Conservation (phyloP, 2,888 invertebrate species). For the Morpho achilles region DNA sequence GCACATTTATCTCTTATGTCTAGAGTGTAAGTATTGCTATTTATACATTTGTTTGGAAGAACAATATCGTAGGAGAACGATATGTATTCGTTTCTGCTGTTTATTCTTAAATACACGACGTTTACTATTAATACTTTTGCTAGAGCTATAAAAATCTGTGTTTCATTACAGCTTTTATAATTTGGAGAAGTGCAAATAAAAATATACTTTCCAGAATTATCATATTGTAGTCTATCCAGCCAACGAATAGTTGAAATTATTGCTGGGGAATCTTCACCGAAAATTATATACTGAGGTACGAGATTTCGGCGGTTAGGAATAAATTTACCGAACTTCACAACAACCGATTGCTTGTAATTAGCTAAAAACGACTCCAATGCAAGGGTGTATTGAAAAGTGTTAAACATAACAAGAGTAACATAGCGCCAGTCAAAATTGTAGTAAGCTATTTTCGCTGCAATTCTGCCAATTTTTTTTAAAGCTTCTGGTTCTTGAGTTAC, state of each 20-base stretch:
- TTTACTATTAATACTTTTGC: slow-evolving; percentile 37
- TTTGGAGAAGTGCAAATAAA: slow-evolving; percentile 40
- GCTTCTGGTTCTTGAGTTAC: slow-evolving; percentile 28
- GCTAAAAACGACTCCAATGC: slow-evolving; percentile 43
- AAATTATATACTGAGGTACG: slow-evolving; percentile 45
- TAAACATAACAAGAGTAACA: slow-evolving; percentile 43
- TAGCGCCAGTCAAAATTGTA: slow-evolving; percentile 56
- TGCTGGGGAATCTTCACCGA: slow-evolving; percentile 39
- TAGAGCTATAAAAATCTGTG: slow-evolving; percentile 38
- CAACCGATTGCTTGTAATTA: slow-evolving; percentile 38
- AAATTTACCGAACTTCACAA: slow-evolving; percentile 39
- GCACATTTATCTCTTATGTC: slow-evolving; percentile 33
- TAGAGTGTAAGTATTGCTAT: slow-evolving; percentile 36
- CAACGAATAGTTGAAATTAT: slow-evolving; percentile 38
- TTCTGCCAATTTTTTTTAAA: slow-evolving; percentile 35
- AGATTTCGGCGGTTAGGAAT: slow-evolving; percentile 27
- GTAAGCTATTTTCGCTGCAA: slow-evolving; percentile 50
- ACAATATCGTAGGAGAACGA: slow-evolving; percentile 40
- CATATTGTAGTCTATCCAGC: slow-evolving; percentile 38
- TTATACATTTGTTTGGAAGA: slow-evolving; percentile 38
- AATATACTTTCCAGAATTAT: slow-evolving; percentile 45
- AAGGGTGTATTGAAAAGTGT: slow-evolving; percentile 31
- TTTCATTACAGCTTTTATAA: slow-evolving; percentile 39
- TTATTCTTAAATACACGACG: slow-evolving; percentile 40
- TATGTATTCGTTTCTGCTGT: slow-evolving; percentile 27